A percentile compares a stretch with the other conserved stretches of the same genome.
Conservation (phyloP, 1,140 invertebrate genomes). For the Sesamia nonagrioides region DNA sequence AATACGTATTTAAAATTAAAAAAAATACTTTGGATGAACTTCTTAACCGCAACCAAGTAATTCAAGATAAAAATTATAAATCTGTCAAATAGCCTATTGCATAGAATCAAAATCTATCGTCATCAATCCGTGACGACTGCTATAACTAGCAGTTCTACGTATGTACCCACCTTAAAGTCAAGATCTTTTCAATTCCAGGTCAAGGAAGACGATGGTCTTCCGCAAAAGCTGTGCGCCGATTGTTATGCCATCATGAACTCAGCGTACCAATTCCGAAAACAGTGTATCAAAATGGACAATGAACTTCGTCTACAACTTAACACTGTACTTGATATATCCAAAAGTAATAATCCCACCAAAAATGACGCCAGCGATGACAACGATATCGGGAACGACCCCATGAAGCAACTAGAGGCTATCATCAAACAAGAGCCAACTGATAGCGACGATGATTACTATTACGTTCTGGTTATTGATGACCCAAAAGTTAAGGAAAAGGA, state of each 20-base stretch:
- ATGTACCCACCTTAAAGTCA: neutral
- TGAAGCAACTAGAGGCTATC: conserved; percentile 78
- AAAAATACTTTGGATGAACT: no score
- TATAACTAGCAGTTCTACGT: neutral
- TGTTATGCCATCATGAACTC: conserved; percentile 76
- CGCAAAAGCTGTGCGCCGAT: conserved; percentile 78
- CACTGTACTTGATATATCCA: conserved; percentile 52
- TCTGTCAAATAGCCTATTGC: no score
- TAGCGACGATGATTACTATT: conserved; percentile 81
- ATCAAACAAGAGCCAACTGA: conserved; percentile 80
- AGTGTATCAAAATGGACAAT: conserved; percentile 83
- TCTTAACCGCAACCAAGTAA: no score
- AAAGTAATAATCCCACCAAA: neutral
- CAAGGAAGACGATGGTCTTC: conserved; percentile 77
- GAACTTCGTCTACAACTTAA: conserved; percentile 77
- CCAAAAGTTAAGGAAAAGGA: conserved; percentile 67
- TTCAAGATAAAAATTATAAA: no score
- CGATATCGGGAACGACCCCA: conserved; percentile 73
- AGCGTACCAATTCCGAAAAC: conserved; percentile 82
- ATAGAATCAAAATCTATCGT: no score
- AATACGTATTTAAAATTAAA: no score
- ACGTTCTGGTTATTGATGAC: conserved; percentile 81
- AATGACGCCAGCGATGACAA: conserved; percentile 43
- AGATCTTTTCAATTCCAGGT: conserved; percentile 70
- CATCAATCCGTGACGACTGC: no score